Percentiles rank a stretch among this genome's conserved stretches.
Evolutionary conservation across 2,888 invertebrate genomes (phyloP).

Genomic region (Pachliopta kotzebuea): DNA sequence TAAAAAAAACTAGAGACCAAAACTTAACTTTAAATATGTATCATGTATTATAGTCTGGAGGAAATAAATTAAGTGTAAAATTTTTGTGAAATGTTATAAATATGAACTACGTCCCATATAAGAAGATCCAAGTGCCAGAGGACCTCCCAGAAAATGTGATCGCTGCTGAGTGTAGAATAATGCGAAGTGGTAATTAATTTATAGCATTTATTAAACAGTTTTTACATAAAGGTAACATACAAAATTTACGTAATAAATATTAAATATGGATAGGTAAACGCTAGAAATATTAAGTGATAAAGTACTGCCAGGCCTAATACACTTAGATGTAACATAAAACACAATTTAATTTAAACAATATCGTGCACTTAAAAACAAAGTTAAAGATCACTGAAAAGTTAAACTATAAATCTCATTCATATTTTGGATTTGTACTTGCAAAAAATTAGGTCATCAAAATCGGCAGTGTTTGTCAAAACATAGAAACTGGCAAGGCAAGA

Average conservation of each 20-base stretch:
- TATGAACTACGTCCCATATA: background rate
- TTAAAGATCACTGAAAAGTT: constrained; percentile 77
- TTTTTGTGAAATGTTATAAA: no score
- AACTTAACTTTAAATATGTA: background rate
- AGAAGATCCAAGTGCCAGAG: background rate
- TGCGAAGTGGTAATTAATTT: constrained; percentile 72
- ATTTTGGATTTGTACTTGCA: constrained; percentile 79
- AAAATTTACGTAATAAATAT: constrained; percentile 69
- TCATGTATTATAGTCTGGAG: no score
- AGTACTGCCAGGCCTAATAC: constrained; percentile 76
- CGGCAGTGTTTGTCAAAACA: constrained; percentile 75
- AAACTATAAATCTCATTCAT: constrained; percentile 79
- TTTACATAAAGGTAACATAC: constrained; percentile 79
- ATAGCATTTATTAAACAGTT: constrained; percentile 77
- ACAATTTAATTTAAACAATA: constrained; percentile 75
- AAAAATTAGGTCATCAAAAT: constrained; percentile 68
- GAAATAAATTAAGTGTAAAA: background rate
- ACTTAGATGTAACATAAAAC: constrained; percentile 78
- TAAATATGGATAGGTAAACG: constrained; percentile 69
- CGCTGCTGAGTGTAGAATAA: constrained; percentile 58
- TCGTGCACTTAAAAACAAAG: constrained; percentile 78
- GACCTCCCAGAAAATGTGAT: constrained; percentile 30
- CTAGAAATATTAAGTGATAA: constrained; percentile 68
- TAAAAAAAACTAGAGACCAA: background rate
- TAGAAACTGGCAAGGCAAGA: constrained; percentile 79